These are phyloP conservation scores for Melitaea cinxia DNA, from an alignment of 1,140 invertebrate genomes.

Conservation along the genomic window DNA sequence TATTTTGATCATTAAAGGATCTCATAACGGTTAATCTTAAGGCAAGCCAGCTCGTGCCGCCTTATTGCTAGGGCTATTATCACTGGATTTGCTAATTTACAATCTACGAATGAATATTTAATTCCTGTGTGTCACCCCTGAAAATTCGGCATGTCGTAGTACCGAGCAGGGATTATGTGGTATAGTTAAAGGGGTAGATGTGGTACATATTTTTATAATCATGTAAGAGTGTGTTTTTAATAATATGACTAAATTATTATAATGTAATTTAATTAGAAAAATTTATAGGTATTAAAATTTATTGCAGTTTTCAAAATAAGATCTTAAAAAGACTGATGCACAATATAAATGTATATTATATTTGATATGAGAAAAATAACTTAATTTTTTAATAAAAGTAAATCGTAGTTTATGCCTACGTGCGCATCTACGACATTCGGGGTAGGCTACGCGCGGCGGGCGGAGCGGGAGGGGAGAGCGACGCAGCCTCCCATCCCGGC, in stretches of 20 bases:
- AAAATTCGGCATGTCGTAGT: constrained; percentile 62
- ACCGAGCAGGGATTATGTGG: constrained; percentile 51
- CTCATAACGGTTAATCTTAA: constrained; percentile 8
- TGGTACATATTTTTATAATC: background rate
- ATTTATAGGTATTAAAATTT: too few relatives aligned
- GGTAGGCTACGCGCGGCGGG: constrained; percentile 40
- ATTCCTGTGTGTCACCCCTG: constrained; percentile 72
- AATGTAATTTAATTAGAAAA: too few relatives aligned
- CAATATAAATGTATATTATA: too few relatives aligned
- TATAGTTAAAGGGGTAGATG: constrained; percentile 18
- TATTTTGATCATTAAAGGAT: constrained; percentile 1
- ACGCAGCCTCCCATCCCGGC: constrained; percentile 77
- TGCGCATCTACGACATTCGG: constrained; percentile 37
- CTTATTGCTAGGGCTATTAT: constrained; percentile 36
- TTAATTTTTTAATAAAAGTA: background rate
- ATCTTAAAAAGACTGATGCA: too few relatives aligned
- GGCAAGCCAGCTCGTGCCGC: constrained; percentile 39
- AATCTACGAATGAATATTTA: constrained; percentile 75
- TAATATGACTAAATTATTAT: too few relatives aligned
- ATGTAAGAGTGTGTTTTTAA: too few relatives aligned
- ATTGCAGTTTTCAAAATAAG: too few relatives aligned
- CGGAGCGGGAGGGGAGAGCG: constrained; percentile 49
- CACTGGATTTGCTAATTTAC: constrained; percentile 67
- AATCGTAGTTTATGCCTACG: constrained; percentile 31
- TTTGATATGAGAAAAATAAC: too few relatives aligned